phyloP scores from a whole-genome alignment of 2,888 invertebrate genomes.

The Hirtodrosophila cameraria region DNA sequence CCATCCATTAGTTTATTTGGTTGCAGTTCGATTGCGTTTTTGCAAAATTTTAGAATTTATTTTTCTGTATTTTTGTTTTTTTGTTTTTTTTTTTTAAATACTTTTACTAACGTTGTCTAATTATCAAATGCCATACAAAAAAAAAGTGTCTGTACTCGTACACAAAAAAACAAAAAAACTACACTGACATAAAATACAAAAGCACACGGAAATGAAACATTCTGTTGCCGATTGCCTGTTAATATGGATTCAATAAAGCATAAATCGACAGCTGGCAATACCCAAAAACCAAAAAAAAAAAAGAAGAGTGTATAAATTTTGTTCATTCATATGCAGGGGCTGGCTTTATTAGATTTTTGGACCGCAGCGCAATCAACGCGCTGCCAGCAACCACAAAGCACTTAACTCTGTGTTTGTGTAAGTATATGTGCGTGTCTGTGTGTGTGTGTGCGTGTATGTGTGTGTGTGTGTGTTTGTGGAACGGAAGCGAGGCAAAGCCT shows the following conservation, averaged over 20 bases:
- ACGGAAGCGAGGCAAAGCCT: conserved; percentile 51
- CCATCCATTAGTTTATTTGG: conserved; percentile 62
- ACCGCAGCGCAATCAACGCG: conserved; percentile 71
- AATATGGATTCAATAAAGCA: conserved; percentile 54
- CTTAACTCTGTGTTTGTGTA: conserved; percentile 59
- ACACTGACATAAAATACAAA: conserved; percentile 23
- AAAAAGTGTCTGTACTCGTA: too few species aligned
- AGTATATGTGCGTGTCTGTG: conserved; percentile 2
- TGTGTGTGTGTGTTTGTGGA: conserved; percentile 22
- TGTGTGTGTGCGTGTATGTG: conserved; percentile 8
- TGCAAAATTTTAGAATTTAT: too few species aligned
- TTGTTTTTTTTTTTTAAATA: conserved; percentile 5
- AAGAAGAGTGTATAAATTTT: conserved; percentile 15
- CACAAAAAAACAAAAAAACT: conserved; percentile 1
- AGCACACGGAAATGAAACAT: conserved; percentile 34
- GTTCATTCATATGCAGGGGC: conserved; percentile 35
- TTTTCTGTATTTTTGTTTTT: conserved; percentile 5
- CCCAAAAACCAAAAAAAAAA: neutral
- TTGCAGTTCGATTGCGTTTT: conserved; percentile 2
- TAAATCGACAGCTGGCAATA: conserved; percentile 10
- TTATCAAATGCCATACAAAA: conserved; percentile 5
- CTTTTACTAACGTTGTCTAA: conserved; percentile 1
- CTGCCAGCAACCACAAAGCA: conserved; percentile 68
- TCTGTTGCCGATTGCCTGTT: conserved; percentile 44
- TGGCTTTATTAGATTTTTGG: conserved; percentile 68